Base-by-base conservation (phyloP, 2,113 vertebrate species). In the Lasiurus borealis region DNA sequence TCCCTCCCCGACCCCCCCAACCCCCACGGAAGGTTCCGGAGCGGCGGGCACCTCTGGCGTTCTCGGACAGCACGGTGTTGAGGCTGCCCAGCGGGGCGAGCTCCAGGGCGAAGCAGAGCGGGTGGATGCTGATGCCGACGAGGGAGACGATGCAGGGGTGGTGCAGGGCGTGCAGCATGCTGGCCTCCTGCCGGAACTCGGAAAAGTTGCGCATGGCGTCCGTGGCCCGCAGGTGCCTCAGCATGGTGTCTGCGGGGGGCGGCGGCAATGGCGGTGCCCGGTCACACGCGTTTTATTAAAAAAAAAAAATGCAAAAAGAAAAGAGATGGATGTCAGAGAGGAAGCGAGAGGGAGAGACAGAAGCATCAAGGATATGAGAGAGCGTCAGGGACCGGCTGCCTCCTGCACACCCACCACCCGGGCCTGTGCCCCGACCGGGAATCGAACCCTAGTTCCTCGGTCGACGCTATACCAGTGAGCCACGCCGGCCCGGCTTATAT, bases 131-230 rank as follows among this genome's bases (percentile, higher is more conserved):
- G 98, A 99, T 99, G 95, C 99, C 99, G 5, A 99, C 98, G 96
- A 99, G 98, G 0, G 99, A 98, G 44, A 99, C 99, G 0, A 99
- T 99, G 97, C 99, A 99, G 0, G 99, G 99, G 97, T 99, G 99
- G 88, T 99, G 99, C 94, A 99, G 97, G 0, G 99, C 99, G 57
- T 99, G 99, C 48, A 99, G 97, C 99, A 99, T 99, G 96, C 99
- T 99, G 98, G 99, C 98, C 95, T 99, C 99, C 98, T 99, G 99
- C 0, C 99, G 99, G 96, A 99, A 99, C 96, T 99, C 99, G 0
- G 99, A 99, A 98, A 99, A 99, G 97, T 99, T 99, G 92, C 99
- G 99, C 98, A 99, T 98, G 66, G 99, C 99, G 0, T 99, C 99
- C 52, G 98, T 98, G 19, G 99, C 99, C 92, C 99, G 98, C 93